phyloP scores from a whole-genome alignment of 1,140 invertebrate species.

The Neuroterus valhalla region DNA sequence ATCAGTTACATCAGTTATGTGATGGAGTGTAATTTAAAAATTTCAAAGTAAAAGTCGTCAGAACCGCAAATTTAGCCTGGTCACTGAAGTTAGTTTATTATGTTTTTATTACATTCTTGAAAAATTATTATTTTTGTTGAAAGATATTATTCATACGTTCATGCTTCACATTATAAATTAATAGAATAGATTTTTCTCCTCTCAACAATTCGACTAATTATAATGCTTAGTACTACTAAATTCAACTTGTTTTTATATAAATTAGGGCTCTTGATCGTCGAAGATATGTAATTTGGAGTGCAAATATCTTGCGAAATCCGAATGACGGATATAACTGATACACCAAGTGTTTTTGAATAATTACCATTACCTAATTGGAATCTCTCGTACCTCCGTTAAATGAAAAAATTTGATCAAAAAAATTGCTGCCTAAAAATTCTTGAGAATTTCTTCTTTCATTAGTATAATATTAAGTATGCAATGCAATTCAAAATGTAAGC shows the following conservation, averaged over 20 bases:
- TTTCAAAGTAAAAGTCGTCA: slow-evolving; percentile 8
- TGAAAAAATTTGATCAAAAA: not conserved
- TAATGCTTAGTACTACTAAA: no score
- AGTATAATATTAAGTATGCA: no score
- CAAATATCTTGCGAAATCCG: not conserved
- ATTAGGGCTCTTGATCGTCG: no score
- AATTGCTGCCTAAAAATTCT: not conserved
- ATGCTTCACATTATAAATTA: no score
- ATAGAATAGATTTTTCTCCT: no score
- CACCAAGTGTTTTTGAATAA: not conserved
- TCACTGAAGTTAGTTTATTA: not conserved
- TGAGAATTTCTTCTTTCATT: no score
- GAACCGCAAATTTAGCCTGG: not conserved
- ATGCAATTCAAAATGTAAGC: no score
- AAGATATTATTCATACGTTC: no score
- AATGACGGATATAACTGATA: not conserved
- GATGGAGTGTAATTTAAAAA: not conserved
- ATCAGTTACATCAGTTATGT: not conserved
- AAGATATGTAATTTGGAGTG: no score
- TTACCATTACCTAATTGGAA: not conserved
- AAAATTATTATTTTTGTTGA: no score
- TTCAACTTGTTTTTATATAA: no score
- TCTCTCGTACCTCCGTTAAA: not conserved
- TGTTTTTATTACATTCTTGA: not conserved
- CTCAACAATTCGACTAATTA: no score